Base-by-base conservation (phyloP, 2,888 invertebrate genomes). In the Epirrhoe alternata region DNA sequence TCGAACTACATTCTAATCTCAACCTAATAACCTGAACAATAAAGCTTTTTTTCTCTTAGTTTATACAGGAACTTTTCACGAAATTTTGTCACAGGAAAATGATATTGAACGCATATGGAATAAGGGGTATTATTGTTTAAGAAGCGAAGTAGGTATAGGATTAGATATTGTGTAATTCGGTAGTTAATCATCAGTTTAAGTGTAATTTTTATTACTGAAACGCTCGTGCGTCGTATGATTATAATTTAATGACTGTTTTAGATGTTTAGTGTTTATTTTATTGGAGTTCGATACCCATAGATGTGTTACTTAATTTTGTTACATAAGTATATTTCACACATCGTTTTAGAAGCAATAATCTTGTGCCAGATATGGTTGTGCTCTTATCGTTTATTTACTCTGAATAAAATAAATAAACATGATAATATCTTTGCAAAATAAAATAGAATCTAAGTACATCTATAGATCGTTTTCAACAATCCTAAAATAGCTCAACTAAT, bases 121-220 rank as follows among this genome's bases (percentile, higher is more conserved):
- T 52, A 63, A 30, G 35, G 52, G 17, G 10, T 47, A 33, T 56
- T 51, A 33, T 60, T 31, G 42, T 30, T 12, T 14, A 6, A 2
- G 5, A 51, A 4, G 35, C 38, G 14, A 30, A 24, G 42, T 55
- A 54, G 52, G 45, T 66, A 64, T 62, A 33, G 47, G 58, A 61
- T 67, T 68, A 60, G 54, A 54, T 61, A 50, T 74, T 74, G 71
- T 63, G 74, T 72, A 72, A 71, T 72, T 70, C 71, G 64, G 74
- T 71, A 72, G 70, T 72, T 72, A 67, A 70, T 70, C 68, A 67
- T 68, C 61, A 61, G 64, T 70, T 68, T 70, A 64, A 66, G 65
- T 70, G 71, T 73, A 67, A 69, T 70, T 71, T 73, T 73, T 71
- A 71, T 71, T 64, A 50, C 68, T 58, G 64, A 58, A 68, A 54